Base-by-base conservation (phyloP, 2,888 invertebrate genomes). In the Lithophane socia region DNA sequence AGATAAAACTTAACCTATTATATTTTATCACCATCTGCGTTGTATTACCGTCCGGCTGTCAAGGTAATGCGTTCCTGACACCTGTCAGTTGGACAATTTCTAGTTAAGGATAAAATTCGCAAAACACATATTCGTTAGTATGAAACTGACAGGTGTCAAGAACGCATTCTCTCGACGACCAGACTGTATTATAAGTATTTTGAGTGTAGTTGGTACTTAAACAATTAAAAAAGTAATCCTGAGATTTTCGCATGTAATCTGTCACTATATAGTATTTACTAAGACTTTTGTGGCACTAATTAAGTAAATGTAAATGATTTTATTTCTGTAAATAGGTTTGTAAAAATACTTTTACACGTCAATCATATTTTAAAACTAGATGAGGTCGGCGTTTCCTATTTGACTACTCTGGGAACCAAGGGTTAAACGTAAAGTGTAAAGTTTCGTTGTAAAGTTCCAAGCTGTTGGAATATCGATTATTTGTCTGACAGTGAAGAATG, bases 281-380 rank as follows among this genome's bases (percentile, higher is more conserved):
- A 49, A 67, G 47, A 76, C 67, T 72, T 77, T 84, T 64, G 73
- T 56, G 66, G 47, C 63, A 71, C 42, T 75, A 83, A 83, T 80
- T n/a, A n/a, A n/a, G 81, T 52, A 52, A 52, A 52, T 52, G 18
- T 52, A 52, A 52, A 52, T 18, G 18, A 18, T 21, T 52, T 52
- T 21, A 52, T 52, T 52, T 52, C 52, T 52, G 52, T 21, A 21
- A 52, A 3, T 18, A 9, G 8, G 3, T 52, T 52, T 52, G 2
- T 52, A 52, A 8, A 18, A 52, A 49, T 7, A 18, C 8, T 52
- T 52, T 52, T 21, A 52, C 18, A 52, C 52, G 52, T 52, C 21
- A 21, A 52, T 52, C 52, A 52, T 52, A 52, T 52, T 52, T 52
- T 9, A 52, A 52, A 52, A 52, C 21, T 52, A 52, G 52, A 52